A percentile compares a stretch with the other conserved stretches of the same genome.
Evolutionary conservation across 2,113 vertebrate genomes (phyloP).

Genomic region (Cyanistes caeruleus): DNA sequence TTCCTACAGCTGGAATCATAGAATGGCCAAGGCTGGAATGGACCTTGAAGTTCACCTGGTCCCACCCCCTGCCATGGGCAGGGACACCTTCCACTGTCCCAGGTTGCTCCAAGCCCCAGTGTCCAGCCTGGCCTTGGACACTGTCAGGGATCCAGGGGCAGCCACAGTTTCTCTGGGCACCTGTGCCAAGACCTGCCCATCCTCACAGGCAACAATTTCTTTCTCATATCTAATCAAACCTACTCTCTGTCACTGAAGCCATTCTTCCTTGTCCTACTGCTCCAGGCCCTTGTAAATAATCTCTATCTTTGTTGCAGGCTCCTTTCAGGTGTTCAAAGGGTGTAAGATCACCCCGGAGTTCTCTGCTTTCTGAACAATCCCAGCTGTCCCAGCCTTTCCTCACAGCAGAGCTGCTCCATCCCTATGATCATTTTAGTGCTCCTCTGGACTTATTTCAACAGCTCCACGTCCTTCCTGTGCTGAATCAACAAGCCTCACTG

Average conservation of each 20-base stretch:
- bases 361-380: background rate
- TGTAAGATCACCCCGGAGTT: background rate
- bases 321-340: background rate
- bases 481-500: background rate
- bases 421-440: background rate
- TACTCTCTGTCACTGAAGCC: background rate
- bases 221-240: background rate
- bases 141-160: background rate
- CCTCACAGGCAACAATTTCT: background rate
- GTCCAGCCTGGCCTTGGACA: too few species aligned
- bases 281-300: background rate
- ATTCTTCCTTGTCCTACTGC: background rate
- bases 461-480: background rate
- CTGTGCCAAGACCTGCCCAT: background rate
- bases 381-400: background rate
- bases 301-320: background rate
- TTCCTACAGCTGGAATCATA: background rate
- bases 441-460: background rate
- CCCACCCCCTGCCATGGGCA: background rate
- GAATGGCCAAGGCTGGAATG: background rate
- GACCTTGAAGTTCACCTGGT: rapidly evolving
- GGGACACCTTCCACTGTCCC: background rate
- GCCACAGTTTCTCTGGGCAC: background rate
- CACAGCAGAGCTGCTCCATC: background rate
- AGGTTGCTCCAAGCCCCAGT: rapidly evolving